A percentile compares a stretch with the other conserved stretches of the same genome.
phyloP scores from a whole-genome alignment of 2,888 invertebrate species.

The Ceraclea dissimilis region DNA sequence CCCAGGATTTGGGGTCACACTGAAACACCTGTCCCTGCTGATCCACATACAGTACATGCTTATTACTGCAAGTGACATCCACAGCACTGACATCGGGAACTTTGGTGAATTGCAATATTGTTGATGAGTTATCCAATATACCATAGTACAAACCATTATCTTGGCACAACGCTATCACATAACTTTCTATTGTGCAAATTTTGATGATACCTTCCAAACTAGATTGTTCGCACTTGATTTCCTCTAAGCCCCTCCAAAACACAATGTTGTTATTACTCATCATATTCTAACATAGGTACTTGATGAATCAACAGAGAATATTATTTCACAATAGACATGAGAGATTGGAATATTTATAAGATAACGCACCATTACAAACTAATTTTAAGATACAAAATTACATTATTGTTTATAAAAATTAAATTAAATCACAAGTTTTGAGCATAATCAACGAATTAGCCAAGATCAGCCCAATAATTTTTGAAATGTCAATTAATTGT shows the following conservation, averaged over 20 bases:
- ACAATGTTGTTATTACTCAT: conserved; percentile 5
- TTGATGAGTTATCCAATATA: conserved; percentile 32
- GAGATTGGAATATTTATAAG: too few relatives aligned
- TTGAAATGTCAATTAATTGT: background rate
- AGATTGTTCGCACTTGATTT: conserved; percentile 10
- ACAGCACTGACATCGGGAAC: conserved; percentile 48
- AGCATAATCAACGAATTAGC: background rate
- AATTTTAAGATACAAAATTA: background rate
- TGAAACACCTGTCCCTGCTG: conserved; percentile 54
- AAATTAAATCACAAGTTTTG: background rate
- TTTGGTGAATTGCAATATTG: conserved; percentile 41
- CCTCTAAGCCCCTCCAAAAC: conserved; percentile 23
- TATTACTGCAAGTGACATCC: conserved; percentile 56
- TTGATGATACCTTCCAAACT: conserved; percentile 32
- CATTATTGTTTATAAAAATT: background rate
- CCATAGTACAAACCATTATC: conserved; percentile 40
- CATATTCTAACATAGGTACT: too few relatives aligned
- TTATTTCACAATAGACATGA: too few relatives aligned
- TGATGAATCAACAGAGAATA: too few relatives aligned
- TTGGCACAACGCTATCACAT: conserved; percentile 40
- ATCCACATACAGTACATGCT: conserved; percentile 54
- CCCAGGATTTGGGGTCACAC: conserved; percentile 46
- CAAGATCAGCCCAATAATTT: background rate
- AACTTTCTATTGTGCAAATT: conserved; percentile 38
- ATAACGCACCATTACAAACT: background rate